Percentiles rank a stretch among this genome's conserved stretches.
phyloP scores from a whole-genome alignment of 2,888 invertebrate species.

The Meloe dianella region DNA sequence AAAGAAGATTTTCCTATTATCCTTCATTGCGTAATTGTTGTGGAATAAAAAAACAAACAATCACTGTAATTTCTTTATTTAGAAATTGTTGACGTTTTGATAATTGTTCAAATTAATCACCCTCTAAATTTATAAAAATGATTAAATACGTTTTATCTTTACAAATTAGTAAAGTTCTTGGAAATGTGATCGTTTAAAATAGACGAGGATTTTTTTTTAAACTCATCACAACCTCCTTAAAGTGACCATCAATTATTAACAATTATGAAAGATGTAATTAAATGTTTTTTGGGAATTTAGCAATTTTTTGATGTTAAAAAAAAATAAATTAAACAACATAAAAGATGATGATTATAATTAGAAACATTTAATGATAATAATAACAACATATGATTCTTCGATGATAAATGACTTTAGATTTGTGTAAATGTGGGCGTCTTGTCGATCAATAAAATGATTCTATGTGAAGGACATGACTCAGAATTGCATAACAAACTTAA shows the following conservation, averaged over 20 bases:
- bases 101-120: background rate
- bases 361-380: background rate
- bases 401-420: conserved; percentile 23
- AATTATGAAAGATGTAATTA: too few species aligned
- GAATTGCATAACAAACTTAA: conserved; percentile 22
- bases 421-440: conserved; percentile 21
- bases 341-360: background rate
- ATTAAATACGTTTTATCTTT: background rate
- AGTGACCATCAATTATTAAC: too few species aligned
- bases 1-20: too few species aligned
- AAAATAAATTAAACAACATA: background rate
- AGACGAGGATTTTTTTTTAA: too few species aligned
- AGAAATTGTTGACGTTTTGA: background rate
- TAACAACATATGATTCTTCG: conserved; percentile 19
- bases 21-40: background rate
- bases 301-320: background rate
- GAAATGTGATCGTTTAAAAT: conserved; percentile 1
- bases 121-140: background rate
- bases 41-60: background rate
- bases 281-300: background rate
- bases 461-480: conserved; percentile 28
- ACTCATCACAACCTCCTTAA: too few species aligned
- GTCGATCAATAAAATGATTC: conserved; percentile 22
- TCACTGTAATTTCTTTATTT: background rate
- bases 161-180: conserved; percentile 16